Percentiles rank a stretch among this genome's conserved stretches.
These are phyloP conservation scores for Stegodyphus mimosarum DNA, from an alignment of 1,140 invertebrate species.

Conservation along the genomic window DNA sequence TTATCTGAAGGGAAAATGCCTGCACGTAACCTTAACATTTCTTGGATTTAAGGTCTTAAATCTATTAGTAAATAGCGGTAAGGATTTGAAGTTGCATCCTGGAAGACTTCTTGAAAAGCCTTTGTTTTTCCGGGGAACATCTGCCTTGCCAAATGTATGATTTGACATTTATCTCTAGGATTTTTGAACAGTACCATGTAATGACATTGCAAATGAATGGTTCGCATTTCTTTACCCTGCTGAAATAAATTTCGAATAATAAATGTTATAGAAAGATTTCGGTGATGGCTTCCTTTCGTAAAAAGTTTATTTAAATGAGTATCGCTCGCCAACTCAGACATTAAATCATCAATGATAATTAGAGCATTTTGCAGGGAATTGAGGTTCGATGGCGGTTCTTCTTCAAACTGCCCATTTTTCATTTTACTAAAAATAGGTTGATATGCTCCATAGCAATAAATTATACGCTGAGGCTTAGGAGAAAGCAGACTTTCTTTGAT, in stretches of 20 bases:
- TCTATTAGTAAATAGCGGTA: constrained; percentile 1
- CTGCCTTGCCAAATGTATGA: constrained; percentile 64
- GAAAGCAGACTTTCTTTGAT: no score
- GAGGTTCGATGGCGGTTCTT: constrained; percentile 2
- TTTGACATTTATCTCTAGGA: constrained; percentile 67
- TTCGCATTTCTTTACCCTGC: constrained; percentile 64
- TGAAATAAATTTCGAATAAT: constrained; percentile 66
- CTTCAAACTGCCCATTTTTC: constrained; percentile 10
- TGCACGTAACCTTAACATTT: not conserved
- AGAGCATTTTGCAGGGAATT: constrained; percentile 29
- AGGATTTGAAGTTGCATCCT: not conserved
- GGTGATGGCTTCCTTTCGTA: constrained; percentile 68
- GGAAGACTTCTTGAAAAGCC: constrained; percentile 22
- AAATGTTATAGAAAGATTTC: constrained; percentile 68
- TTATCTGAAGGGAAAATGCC: constrained; percentile 1
- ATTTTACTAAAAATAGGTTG: not conserved
- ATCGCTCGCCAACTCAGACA: constrained; percentile 65
- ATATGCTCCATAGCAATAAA: not conserved
- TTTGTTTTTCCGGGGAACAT: constrained; percentile 63
- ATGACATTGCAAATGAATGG: not conserved
- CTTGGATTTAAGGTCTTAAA: not conserved
- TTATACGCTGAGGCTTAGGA: no score
- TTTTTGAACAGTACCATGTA: constrained; percentile 66
- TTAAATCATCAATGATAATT: constrained; percentile 67
- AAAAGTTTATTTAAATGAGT: constrained; percentile 67